Base-by-base conservation (phyloP, 2,797 vertebrate genomes). In the Leptatherina wallacei region DNA sequence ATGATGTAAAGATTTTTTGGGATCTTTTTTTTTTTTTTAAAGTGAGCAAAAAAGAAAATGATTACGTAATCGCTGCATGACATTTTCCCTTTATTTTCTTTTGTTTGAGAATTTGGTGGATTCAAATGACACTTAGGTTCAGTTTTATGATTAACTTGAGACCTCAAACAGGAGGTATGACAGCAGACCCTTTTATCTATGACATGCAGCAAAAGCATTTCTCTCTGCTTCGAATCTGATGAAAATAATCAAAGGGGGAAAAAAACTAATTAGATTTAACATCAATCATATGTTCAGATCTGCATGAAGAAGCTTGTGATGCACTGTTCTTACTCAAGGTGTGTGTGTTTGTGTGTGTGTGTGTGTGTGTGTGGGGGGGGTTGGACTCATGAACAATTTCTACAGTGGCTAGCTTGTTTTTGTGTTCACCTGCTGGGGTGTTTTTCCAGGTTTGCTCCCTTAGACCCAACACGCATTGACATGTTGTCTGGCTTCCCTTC, bases 381-480 rank as follows among this genome's bases (percentile, higher is more conserved):
- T 12, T 24, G 24, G 14, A 60, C 3, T 40, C 36, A 54, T 32
- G 69, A 2, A 6, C 36, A 44, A n/a, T n/a, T n/a, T 24, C 22
- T 12, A 9, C 64, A 66, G 51, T 13, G n/a, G 35, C 36, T 62
- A 58, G 29, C 68, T 84, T 85, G 73, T 77, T 74, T 78, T 72
- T 69, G 35, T 68, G 7, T 38, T 81, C 71, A 79, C 68, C 64
- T 69, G 64, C 67, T 55, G 44, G 54, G 61, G 52, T 79, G 69
- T 73, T 88, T 82, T 77, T 77, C 65, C 63, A 76, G 73, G 62
- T 57, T 40, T 76, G 75, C 79, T 78, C 18, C 64, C 66, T 73
- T 18, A n/a, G 62, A 70, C 32, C 1, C 5, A 22, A 86, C 88
- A 61, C 76, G 90, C 72, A 68, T 52, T 83, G 81, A 90, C 88